Conservation (phyloP, 2,113 vertebrate genomes). For the Natator depressus region DNA sequence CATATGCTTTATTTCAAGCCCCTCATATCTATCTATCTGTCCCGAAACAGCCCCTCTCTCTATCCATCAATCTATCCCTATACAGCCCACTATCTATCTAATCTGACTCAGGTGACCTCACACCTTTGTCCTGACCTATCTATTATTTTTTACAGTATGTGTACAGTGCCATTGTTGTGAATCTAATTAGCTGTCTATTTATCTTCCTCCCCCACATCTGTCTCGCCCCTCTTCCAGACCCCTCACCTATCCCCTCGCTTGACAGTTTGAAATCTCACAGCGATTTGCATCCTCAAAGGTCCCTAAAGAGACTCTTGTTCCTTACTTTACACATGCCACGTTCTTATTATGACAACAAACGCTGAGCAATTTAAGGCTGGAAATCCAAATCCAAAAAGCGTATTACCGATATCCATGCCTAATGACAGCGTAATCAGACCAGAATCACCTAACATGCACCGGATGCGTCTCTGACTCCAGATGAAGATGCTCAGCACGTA, state of each 20-base stretch:
- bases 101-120: background rate
- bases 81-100: too few relatives aligned
- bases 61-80: too few relatives aligned
- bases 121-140: background rate
- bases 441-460: background rate
- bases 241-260: background rate
- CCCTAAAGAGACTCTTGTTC: background rate
- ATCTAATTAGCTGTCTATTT: background rate
- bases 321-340: background rate
- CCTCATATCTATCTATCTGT: background rate
- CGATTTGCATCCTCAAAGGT: background rate
- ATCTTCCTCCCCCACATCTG: background rate
- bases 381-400: background rate
- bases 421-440: background rate
- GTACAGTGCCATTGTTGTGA: background rate
- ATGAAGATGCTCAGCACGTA: background rate
- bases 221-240: background rate
- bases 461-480: background rate
- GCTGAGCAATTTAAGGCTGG: background rate
- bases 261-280: background rate
- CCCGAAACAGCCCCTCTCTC: too few relatives aligned
- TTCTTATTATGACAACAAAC: background rate
- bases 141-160: background rate
- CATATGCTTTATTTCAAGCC: background rate
- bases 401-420: background rate